phyloP scores from a whole-genome alignment of 2,113 vertebrate species.

The Atractosteus spatula region DNA sequence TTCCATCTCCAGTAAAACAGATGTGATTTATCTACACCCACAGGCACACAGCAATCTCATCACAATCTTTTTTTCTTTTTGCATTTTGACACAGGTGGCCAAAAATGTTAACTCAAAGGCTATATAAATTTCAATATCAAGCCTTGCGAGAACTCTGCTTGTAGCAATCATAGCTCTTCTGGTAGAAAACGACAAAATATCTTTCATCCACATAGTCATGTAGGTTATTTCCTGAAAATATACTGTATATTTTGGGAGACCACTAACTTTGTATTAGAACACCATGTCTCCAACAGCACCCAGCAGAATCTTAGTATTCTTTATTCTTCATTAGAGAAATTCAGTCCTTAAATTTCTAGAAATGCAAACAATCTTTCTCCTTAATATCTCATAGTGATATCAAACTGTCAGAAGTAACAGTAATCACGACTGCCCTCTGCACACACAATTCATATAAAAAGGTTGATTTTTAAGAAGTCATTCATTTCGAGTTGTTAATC shows the following conservation, averaged over 20 bases:
- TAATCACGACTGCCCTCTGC: no score
- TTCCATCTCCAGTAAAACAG: constrained; percentile 23
- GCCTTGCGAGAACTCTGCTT: constrained; percentile 11
- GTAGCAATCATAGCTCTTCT: constrained; percentile 34
- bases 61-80: constrained; percentile 18
- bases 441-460: no score
- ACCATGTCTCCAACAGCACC: not conserved
- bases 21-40: constrained; percentile 34
- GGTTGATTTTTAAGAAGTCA: no score
- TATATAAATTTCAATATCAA: constrained; percentile 34
- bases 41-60: constrained; percentile 18
- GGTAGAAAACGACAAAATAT: constrained; percentile 19
- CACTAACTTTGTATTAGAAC: not conserved
- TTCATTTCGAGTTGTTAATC: no score
- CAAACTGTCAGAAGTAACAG: not conserved
- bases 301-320: not conserved
- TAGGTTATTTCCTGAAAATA: not conserved
- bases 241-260: not conserved
- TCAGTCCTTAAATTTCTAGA: constrained; percentile 5
- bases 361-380: constrained; percentile 14
- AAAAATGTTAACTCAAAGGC: constrained; percentile 18
- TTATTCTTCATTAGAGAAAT: not conserved
- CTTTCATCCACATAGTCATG: constrained; percentile 14
- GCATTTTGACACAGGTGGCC: constrained; percentile 38
- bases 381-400: constrained; percentile 7